Evolutionary conservation across 2,113 vertebrate genomes (phyloP), one percentile per base, ranked within the genome.

Genomic region (Holacanthus passer): DNA sequence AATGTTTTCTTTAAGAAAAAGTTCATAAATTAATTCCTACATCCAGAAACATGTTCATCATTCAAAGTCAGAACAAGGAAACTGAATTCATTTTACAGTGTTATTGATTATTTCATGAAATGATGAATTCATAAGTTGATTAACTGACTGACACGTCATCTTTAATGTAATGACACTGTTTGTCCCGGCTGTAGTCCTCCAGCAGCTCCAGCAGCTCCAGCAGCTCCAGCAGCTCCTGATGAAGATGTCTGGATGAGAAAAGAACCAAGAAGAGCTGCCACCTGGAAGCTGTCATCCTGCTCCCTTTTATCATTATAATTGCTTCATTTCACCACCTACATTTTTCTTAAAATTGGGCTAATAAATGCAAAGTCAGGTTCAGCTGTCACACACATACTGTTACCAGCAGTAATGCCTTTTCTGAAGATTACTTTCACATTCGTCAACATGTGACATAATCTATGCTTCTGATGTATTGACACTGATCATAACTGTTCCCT

Each of bases 191-290:
- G 12, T 35, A 91, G 92, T 81, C 59, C 37, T 92, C 88, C 67
- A 86, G 85, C 45, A 87, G 90, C 67, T 84, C 87, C 66, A 88
- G 85, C 78, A 85, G 88, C n/a, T n/a, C n/a, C n/a, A n/a, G n/a
- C n/a, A n/a, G n/a, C n/a, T n/a, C n/a, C 87, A 92, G 87, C 11
- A 87, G 91, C 84, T 93, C n/a, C 87, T 0, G 88, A 90, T 72
- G 78, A 86, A 9, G 56, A 68, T 24, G 27, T 5, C 37, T 22
- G 56, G 62, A n/a, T n/a, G n/a, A n/a, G n/a, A n/a, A n/a, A n/a
- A n/a, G 14, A 58, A 5, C 45, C 9, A 6, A 39, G 43, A 41
- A 22, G 45, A 4, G 13, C 14, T 9, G 13, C 45, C 60, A 22
- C 17, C 10, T 52, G 32, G 13, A 19, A 47, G 63, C 5, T 20